phyloP scores from a whole-genome alignment of 2,888 invertebrate species.

The Trisateles emortualis region DNA sequence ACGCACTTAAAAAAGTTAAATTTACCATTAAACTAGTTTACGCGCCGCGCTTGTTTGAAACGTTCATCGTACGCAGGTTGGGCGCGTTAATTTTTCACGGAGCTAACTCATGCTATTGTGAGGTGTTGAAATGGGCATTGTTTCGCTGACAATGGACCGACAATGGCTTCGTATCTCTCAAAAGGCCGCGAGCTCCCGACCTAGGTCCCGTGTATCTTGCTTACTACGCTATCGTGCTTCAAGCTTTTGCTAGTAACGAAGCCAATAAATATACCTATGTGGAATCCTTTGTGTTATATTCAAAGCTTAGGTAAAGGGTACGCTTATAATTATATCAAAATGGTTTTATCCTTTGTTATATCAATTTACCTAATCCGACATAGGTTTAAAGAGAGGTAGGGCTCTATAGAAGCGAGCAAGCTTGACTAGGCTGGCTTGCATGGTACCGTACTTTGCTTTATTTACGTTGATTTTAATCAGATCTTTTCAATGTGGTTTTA shows the following conservation, averaged over 20 bases:
- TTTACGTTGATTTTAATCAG: too few relatives aligned
- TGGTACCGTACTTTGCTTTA: too few relatives aligned
- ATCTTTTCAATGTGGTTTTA: too few relatives aligned
- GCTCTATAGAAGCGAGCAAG: too few relatives aligned
- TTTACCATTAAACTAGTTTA: constrained; percentile 2
- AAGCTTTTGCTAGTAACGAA: constrained; percentile 43
- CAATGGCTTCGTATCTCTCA: constrained; percentile 70
- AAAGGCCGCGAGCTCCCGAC: constrained; percentile 68
- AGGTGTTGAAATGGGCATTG: constrained; percentile 73
- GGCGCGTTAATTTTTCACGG: constrained; percentile 73
- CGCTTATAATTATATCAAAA: not conserved
- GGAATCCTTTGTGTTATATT: constrained; percentile 2
- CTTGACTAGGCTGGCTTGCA: too few relatives aligned
- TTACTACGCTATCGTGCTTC: constrained; percentile 43
- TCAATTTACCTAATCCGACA: too few relatives aligned
- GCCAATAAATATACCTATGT: constrained; percentile 31
- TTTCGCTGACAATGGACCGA: constrained; percentile 69
- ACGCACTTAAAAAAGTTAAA: constrained; percentile 12
- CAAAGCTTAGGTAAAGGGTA: not conserved
- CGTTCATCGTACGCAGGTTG: constrained; percentile 62
- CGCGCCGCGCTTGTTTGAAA: constrained; percentile 41
- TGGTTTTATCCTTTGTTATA: not conserved
- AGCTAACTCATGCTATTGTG: constrained; percentile 70
- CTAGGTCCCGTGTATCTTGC: constrained; percentile 53
- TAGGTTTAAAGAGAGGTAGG: too few relatives aligned